Base-by-base conservation (phyloP, 2,113 vertebrate genomes). In the Uropsilus gracilis region DNA sequence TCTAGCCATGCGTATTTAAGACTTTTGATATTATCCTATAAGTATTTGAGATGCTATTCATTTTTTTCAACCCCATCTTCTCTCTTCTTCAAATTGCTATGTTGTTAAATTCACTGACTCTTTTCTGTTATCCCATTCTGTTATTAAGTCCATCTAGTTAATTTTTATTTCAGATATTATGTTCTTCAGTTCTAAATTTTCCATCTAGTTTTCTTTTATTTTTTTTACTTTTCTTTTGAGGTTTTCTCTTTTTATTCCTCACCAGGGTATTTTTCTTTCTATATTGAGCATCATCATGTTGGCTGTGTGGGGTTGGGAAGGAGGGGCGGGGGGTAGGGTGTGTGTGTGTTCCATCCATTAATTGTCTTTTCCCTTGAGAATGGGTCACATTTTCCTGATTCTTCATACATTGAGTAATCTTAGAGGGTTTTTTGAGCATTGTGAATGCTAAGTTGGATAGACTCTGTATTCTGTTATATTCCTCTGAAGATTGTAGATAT, bases 311-410 rank as follows among this genome's bases (percentile, higher is more conserved):
- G n/a, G n/a, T n/a, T n/a, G n/a, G n/a, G n/a, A n/a, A n/a, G n/a
- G n/a, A n/a, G n/a, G n/a, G n/a, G n/a, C n/a, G n/a, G n/a, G n/a
- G n/a, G n/a, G n/a, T n/a, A n/a, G n/a, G n/a, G 17, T 53, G 50
- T 53, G 17, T 53, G 17, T 53, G 17, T 12, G 50, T 53, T 53
- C 50, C 68, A 75, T 93, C 32, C 4, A 55, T 89, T 46, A 72
- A 78, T 57, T 68, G 14, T 55, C 55, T 77, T 96, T 94, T 84
- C 37, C 32, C 42, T 73, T 95, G 83, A 93, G 68, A 91, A 53
- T 44, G 22, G 55, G 53, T 86, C 44, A 86, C 44, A 50, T 86
- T 80, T 95, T 89, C 69, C 14, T 86, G 39, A 83, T 57, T 94
- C 42, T 93, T 91, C 68, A 88, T 77, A 61, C 75, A 69, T 5